Conservation (phyloP, 2,113 vertebrate species). For the Erinaceus europaeus region DNA sequence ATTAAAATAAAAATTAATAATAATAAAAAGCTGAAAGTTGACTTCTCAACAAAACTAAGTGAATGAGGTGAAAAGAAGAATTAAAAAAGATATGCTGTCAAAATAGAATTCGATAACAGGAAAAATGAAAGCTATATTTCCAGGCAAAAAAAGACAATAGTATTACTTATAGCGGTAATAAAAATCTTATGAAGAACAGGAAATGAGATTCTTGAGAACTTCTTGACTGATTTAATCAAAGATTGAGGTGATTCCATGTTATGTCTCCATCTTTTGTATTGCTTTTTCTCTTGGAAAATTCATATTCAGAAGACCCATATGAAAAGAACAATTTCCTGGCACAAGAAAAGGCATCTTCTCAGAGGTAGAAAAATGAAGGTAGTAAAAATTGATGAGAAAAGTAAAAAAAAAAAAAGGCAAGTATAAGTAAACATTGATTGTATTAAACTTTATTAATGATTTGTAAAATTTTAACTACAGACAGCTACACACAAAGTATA, state of each 20-base stretch:
- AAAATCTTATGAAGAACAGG: too few species aligned
- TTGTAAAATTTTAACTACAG: background rate
- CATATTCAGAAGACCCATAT: background rate
- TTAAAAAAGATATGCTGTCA: background rate
- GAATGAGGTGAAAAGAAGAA: background rate
- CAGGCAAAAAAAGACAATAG: background rate
- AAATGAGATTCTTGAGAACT: too few species aligned
- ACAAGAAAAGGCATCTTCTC: background rate
- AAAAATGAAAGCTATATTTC: background rate
- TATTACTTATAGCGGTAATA: too few species aligned
- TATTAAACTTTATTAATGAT: background rate
- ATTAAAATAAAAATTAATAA: background rate
- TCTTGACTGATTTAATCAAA: too few species aligned
- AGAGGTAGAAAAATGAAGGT: background rate
- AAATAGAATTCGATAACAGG: conserved; percentile 13
- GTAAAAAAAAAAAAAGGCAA: background rate
- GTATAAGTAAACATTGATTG: background rate
- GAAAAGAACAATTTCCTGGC: background rate
- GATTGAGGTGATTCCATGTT: too few species aligned
- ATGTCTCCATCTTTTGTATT: too few species aligned
- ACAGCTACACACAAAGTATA: background rate
- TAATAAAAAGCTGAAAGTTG: conserved; percentile 16
- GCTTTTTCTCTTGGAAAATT: background rate
- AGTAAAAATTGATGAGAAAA: background rate
- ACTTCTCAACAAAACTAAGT: conserved; percentile 29